Evolutionary conservation across 1,140 invertebrate species (phyloP).

Genomic region (Drosophila prosaltans): DNA sequence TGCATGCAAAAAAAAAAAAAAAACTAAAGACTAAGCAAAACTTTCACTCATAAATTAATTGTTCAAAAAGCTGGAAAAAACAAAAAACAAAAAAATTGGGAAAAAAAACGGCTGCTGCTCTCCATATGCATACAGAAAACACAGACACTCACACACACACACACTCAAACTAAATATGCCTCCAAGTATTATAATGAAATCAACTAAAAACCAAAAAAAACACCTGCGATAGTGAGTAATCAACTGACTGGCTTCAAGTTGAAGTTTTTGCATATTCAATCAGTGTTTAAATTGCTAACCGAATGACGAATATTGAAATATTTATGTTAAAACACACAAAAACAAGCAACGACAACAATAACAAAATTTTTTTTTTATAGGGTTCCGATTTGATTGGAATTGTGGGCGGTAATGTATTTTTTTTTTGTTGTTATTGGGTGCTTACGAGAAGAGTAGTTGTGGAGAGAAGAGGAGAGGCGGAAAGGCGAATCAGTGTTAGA

Average conservation of each 20-base stretch:
- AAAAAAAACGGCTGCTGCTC: slow-evolving; percentile 1
- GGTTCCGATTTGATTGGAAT: not conserved
- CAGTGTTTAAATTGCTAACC: too few species aligned
- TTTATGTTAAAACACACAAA: not conserved
- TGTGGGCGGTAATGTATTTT: not conserved
- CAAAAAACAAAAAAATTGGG: not conserved
- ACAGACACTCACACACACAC: slow-evolving; percentile 24
- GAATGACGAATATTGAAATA: slow-evolving; percentile 6
- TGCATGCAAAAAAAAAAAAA: slow-evolving; percentile 61
- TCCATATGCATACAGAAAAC: slow-evolving; percentile 20
- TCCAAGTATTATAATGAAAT: slow-evolving; percentile 5
- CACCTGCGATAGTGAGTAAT: slow-evolving; percentile 8
- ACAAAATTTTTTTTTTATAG: not conserved
- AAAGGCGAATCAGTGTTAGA: not conserved
- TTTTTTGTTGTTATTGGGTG: not conserved
- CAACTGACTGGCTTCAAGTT: not conserved
- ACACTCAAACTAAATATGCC: slow-evolving; percentile 2
- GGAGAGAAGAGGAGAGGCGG: not conserved
- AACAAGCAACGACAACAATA: not conserved
- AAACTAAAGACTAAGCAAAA: slow-evolving; percentile 36
- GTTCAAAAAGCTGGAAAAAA: slow-evolving; percentile 26
- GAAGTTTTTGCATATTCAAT: too few species aligned
- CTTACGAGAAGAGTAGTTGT: not conserved
- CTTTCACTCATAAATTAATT: slow-evolving; percentile 81
- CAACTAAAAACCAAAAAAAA: slow-evolving; percentile 1